Evolutionary conservation across 2,888 invertebrate genomes (phyloP).

Genomic region (Callimorpha dominula): DNA sequence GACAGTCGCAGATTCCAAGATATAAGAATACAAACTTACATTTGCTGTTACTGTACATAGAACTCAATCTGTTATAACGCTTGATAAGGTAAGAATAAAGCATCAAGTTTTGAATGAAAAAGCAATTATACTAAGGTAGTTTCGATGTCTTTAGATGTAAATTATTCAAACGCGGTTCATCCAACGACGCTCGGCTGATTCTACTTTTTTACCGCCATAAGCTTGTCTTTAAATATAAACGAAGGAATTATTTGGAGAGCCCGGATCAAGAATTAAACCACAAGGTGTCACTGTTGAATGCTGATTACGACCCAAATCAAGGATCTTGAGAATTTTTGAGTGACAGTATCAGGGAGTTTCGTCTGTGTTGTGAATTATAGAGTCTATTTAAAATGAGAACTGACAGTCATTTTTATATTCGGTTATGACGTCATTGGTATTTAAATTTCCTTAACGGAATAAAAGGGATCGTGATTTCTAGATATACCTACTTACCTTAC

Average conservation of each 20-base stretch:
- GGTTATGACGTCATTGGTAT: constrained; percentile 4
- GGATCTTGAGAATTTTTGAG: constrained; percentile 49
- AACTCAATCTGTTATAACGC: constrained; percentile 35
- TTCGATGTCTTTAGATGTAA: constrained; percentile 81
- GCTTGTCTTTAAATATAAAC: constrained; percentile 76
- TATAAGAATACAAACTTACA: constrained; percentile 58
- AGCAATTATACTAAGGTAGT: constrained; percentile 55
- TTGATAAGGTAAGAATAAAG: constrained; percentile 48
- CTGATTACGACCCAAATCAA: constrained; percentile 61
- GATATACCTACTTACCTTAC: background rate
- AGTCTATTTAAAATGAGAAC: constrained; percentile 25
- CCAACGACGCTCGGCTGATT: constrained; percentile 71
- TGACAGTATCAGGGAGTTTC: constrained; percentile 41
- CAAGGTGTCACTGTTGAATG: constrained; percentile 66
- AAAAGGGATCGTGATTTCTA: background rate
- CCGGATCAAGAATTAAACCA: constrained; percentile 71
- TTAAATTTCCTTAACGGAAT: background rate
- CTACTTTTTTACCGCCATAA: constrained; percentile 76
- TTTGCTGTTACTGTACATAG: constrained; percentile 25
- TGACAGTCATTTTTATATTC: constrained; percentile 10
- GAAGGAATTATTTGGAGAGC: constrained; percentile 75
- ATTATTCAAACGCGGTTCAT: constrained; percentile 82
- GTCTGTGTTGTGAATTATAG: constrained; percentile 44
- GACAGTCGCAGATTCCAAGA: constrained; percentile 71
- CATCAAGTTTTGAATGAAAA: constrained; percentile 11